Evolutionary conservation across 1,140 invertebrate genomes (phyloP).

Genomic region (Sesamia nonagrioides): DNA sequence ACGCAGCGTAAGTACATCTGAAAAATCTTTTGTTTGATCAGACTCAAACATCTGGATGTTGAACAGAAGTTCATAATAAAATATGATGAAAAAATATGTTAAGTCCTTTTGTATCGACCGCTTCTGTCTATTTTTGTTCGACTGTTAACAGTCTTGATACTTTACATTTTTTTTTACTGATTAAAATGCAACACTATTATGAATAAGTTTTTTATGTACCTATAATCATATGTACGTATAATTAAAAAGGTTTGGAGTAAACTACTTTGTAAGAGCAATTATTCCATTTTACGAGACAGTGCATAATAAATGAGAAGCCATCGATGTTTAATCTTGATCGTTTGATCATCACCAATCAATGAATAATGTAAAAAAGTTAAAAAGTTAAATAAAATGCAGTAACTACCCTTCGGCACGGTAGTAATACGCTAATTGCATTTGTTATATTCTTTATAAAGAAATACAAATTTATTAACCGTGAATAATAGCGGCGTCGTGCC

Average conservation of each 20-base stretch:
- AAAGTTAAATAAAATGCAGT: slow-evolving; percentile 59
- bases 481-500: slow-evolving; percentile 60
- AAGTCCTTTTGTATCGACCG: slow-evolving; percentile 87
- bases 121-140: slow-evolving; percentile 72
- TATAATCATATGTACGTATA: not conserved
- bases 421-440: slow-evolving; percentile 69
- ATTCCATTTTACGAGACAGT: slow-evolving; percentile 16
- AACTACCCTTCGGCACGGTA: slow-evolving; percentile 55
- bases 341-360: slow-evolving; percentile 70
- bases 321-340: slow-evolving; percentile 66
- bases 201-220: slow-evolving; percentile 1
- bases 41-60: slow-evolving; percentile 86
- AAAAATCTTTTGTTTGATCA: slow-evolving; percentile 87
- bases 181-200: not conserved
- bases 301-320: slow-evolving; percentile 58
- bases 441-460: slow-evolving; percentile 65
- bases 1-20: slow-evolving; percentile 79
- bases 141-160: slow-evolving; percentile 73
- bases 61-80: slow-evolving; percentile 87
- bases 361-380: slow-evolving; percentile 62
- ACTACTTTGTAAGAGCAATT: slow-evolving; percentile 31
- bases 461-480: slow-evolving; percentile 63
- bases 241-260: slow-evolving; percentile 18
- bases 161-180: slow-evolving; percentile 53
- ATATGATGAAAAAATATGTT: slow-evolving; percentile 87